Percentiles rank a stretch among this genome's conserved stretches.
Conservation (phyloP, 1,140 invertebrate species). For the Trichogramma pretiosum region DNA sequence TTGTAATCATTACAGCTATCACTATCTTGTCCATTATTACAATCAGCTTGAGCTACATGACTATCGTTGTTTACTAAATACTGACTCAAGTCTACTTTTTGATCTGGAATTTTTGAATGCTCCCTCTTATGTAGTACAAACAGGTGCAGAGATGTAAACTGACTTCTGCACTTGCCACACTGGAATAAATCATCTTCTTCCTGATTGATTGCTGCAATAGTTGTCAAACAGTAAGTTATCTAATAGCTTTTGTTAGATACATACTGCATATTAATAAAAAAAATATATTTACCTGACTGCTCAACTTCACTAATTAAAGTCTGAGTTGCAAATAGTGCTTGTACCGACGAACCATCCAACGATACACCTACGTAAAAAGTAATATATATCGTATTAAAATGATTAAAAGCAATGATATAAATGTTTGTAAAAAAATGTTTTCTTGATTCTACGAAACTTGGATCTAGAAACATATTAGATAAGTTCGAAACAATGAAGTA, state of each 20-base stretch:
- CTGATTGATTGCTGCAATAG: constrained; percentile 34
- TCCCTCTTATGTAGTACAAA: constrained; percentile 55
- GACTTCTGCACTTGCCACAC: constrained; percentile 60
- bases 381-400: constrained; percentile 1
- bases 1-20: constrained; percentile 28
- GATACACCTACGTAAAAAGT: constrained; percentile 31
- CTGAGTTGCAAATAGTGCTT: constrained; percentile 39
- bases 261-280: too few relatives aligned
- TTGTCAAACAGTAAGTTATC: too few relatives aligned
- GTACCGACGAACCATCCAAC: constrained; percentile 38
- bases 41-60: constrained; percentile 29
- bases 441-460: too few relatives aligned
- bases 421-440: too few relatives aligned
- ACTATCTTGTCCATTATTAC: constrained; percentile 28
- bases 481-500: too few relatives aligned
- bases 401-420: not conserved
- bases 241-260: too few relatives aligned
- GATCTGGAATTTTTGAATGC: constrained; percentile 34
- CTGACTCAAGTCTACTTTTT: constrained; percentile 37
- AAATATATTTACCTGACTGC: constrained; percentile 39
- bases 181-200: constrained; percentile 61
- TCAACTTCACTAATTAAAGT: constrained; percentile 38
- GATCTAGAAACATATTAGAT: too few relatives aligned
- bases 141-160: constrained; percentile 50
- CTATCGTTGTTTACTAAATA: constrained; percentile 35